Conservation (phyloP, 1,140 invertebrate species). For the Ladona fulva region DNA sequence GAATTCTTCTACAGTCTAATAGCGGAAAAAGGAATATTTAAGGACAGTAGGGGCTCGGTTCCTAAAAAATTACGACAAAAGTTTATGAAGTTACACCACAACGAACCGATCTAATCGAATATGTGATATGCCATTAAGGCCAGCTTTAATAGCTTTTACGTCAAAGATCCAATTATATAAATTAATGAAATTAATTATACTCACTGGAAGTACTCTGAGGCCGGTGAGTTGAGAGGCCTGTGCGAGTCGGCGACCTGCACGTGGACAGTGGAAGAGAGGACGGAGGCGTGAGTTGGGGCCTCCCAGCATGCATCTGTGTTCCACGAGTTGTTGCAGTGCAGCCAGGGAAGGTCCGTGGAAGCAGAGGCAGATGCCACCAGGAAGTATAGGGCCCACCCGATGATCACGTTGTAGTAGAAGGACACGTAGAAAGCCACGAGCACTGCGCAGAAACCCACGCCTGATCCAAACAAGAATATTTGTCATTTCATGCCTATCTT, state of each 20-base stretch:
- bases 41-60: too few species aligned
- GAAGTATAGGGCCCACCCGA: constrained; percentile 85
- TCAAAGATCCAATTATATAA: too few species aligned
- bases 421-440: constrained; percentile 82
- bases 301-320: constrained; percentile 70
- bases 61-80: too few species aligned
- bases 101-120: too few species aligned
- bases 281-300: constrained; percentile 19
- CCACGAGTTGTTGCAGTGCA: constrained; percentile 76
- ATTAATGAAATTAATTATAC: too few species aligned
- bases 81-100: too few species aligned
- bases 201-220: constrained; percentile 55
- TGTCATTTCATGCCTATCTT: too few species aligned
- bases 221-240: constrained; percentile 46
- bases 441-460: constrained; percentile 75
- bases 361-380: constrained; percentile 57
- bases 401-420: constrained; percentile 89
- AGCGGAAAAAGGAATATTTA: too few species aligned
- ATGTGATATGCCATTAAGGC: too few species aligned
- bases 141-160: too few species aligned
- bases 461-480: constrained; percentile 45
- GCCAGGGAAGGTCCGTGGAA: constrained; percentile 66
- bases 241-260: constrained; percentile 34
- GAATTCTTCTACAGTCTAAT: too few species aligned
- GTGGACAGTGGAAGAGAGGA: not conserved